Evolutionary conservation across 1,140 invertebrate species (phyloP), one percentile per base, ranked within the genome.

Genomic region (Mylabris phalerata): DNA sequence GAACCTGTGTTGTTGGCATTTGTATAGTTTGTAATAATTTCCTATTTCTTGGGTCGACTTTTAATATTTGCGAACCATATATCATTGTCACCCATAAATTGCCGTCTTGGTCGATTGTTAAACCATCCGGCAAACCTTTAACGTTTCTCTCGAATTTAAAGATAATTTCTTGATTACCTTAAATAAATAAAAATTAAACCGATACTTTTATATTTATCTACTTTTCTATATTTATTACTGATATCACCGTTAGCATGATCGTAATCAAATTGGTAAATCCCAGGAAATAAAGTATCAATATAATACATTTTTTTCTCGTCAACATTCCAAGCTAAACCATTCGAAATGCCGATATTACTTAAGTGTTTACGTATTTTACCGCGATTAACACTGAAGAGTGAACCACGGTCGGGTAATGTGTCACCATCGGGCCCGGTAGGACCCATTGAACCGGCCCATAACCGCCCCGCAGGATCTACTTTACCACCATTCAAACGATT

Each of bases 401-500:
- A 72, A 43, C 80, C 85, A 66, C 71, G 79, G 64, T 76, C 78
- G 52, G 75, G 72, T 62, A 57, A 65, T 57, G 71, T 79, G 65
- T 57, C 67, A 55, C 78, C 78, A n/a, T 80, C 75, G 13, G 77
- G 74, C 46, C 77, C 75, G 59, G 82, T 79, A 19, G 73, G 61
- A 3, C 78, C 82, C 84, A 88, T 88, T 24, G 86, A 88, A 45
- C 86, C 88, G 56, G 82, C 79, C 81, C 86, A 92, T 1, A 94
- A 74, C 42, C 89, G 76, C 25, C 92, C 92, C 4, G 66, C 73
- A 0, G 83, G 79, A 73, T 95, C 92, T 58, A 84, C 85, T 75
- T 94, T 95, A n/a, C 82, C 92, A 71, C 93, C 90, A 67, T 94
- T 94, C 59, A 90, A 82, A 63, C 88, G 77, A 64, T 85, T 90